These are phyloP conservation scores for Falco peregrinus DNA, from an alignment of 2,797 vertebrate genomes.

Conservation along the genomic window DNA sequence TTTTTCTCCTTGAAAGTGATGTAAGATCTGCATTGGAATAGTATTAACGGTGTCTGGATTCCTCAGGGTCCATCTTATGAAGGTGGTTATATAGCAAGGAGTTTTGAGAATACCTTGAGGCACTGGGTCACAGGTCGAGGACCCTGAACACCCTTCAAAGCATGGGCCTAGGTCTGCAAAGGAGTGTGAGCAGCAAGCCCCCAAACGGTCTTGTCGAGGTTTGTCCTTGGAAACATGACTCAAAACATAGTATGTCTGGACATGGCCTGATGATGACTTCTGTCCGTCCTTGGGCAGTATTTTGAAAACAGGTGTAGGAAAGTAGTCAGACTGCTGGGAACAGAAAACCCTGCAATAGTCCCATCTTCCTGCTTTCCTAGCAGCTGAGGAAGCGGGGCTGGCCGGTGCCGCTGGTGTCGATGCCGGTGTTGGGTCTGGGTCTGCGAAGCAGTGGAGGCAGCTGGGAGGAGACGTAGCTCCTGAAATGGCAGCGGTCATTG, in stretches of 20 bases:
- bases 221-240: not conserved
- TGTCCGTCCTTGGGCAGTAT: not conserved
- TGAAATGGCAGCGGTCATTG: not conserved
- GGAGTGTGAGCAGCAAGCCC: not conserved
- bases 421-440: accelerated
- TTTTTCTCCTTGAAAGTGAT: not conserved
- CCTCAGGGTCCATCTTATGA: not conserved
- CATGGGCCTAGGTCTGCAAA: not conserved
- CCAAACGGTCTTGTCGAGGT: not conserved
- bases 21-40: not conserved
- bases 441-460: accelerated
- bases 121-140: not conserved
- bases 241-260: not conserved
- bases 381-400: not conserved
- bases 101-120: not conserved
- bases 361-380: accelerated
- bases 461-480: not conserved
- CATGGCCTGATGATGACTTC: not conserved
- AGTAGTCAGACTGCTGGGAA: not conserved
- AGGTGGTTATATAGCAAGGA: not conserved
- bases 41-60: not conserved
- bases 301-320: not conserved
- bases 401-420: accelerated
- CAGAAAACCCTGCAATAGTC: not conserved
- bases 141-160: not conserved